A percentile compares a stretch with the other conserved stretches of the same genome.
Evolutionary conservation across 30 jellyfish, hydroid and myxozoan species (phyloP).

Genomic region (Hydractinia echinata): DNA sequence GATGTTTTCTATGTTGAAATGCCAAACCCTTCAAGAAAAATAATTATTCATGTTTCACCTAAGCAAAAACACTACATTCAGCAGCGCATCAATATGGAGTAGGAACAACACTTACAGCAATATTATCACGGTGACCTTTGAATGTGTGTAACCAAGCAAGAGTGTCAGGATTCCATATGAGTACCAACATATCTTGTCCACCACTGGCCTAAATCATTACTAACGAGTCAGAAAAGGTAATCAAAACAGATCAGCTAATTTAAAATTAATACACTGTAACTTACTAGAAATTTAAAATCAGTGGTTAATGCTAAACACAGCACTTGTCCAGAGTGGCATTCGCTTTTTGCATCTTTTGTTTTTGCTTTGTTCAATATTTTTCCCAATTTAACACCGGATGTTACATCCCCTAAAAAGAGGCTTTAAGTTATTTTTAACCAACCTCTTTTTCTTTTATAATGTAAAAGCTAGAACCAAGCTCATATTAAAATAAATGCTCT

Average conservation of each 20-base stretch:
- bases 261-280: neutral
- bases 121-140: conserved; percentile 63
- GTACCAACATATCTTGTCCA: conserved; percentile 58
- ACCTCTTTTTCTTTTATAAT: neutral
- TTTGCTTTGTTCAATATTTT: conserved; percentile 27
- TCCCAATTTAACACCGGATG: conserved; percentile 36
- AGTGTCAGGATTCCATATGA: conserved; percentile 78
- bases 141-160: conserved; percentile 55
- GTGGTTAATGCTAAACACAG: conserved; percentile 57
- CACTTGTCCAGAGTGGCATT: conserved; percentile 44
- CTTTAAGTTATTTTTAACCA: neutral
- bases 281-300: conserved; percentile 70
- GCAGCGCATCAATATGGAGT: neutral
- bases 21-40: conserved; percentile 58
- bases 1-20: conserved; percentile 70
- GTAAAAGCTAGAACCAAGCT: neutral
- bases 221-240: neutral
- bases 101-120: conserved; percentile 47
- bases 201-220: conserved; percentile 71
- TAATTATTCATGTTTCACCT: neutral
- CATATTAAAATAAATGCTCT: no score
- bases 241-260: neutral
- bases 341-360: conserved; percentile 17
- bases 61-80: neutral
- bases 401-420: conserved; percentile 47